Evolutionary conservation across 2,888 invertebrate species (phyloP).

Genomic region (Notodonta ziczac): DNA sequence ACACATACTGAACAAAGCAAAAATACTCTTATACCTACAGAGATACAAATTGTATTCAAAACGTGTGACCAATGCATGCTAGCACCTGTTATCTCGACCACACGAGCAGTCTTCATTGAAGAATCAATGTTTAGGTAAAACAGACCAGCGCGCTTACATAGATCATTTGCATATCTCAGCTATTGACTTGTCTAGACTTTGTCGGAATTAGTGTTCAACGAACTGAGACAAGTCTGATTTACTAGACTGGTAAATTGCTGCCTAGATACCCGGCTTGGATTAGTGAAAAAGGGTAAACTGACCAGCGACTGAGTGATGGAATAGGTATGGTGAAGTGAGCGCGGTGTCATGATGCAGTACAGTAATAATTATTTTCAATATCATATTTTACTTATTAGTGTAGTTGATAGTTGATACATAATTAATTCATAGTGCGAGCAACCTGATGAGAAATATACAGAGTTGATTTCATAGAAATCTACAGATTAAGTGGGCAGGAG

Average conservation of each 20-base stretch:
- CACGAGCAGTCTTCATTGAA: conserved; percentile 23
- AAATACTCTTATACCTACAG: too few species aligned
- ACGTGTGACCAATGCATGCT: conserved; percentile 2
- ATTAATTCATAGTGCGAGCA: too few species aligned
- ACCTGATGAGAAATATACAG: too few species aligned
- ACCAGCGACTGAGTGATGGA: conserved; percentile 12
- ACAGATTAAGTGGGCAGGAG: too few species aligned
- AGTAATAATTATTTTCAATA: neutral
- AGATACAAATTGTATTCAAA: neutral
- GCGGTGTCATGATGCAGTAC: neutral
- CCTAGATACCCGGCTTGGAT: conserved; percentile 29
- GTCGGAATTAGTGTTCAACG: conserved; percentile 62
- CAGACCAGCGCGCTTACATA: conserved; percentile 50
- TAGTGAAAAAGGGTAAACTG: conserved; percentile 19
- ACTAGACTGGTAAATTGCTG: conserved; percentile 43
- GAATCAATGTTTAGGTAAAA: conserved; percentile 33
- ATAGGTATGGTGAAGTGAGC: conserved; percentile 3
- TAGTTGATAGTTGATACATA: too few species aligned
- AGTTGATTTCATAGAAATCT: too few species aligned
- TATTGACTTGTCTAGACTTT: conserved; percentile 72
- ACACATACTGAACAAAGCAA: too few species aligned
- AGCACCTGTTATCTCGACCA: conserved; percentile 35
- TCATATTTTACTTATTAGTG: too few species aligned
- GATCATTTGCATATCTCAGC: conserved; percentile 66
- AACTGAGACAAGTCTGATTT: conserved; percentile 55